Conservation (phyloP, 2,113 vertebrate species). For the Xenus cinereus region DNA sequence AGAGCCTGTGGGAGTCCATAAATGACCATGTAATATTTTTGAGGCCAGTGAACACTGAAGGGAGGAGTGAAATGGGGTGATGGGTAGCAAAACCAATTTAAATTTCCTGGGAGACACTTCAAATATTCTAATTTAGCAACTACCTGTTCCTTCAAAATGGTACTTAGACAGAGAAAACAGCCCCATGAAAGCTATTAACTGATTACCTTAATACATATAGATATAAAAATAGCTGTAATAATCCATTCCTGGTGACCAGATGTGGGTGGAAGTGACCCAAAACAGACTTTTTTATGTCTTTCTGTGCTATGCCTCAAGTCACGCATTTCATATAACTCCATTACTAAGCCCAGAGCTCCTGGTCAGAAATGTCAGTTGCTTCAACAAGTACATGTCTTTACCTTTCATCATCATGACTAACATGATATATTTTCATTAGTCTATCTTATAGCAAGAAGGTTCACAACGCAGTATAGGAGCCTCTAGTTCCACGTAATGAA, state of each 20-base stretch:
- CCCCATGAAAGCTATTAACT: slow-evolving; percentile 23
- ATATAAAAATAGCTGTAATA: slow-evolving; percentile 31
- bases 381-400: neutral
- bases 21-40: neutral
- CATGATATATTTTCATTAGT: neutral
- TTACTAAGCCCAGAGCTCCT: neutral
- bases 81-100: slow-evolving; percentile 13
- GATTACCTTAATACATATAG: slow-evolving; percentile 39
- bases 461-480: neutral
- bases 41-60: slow-evolving; percentile 2
- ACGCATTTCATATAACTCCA: neutral
- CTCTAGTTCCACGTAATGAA: neutral
- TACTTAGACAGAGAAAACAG: slow-evolving; percentile 41
- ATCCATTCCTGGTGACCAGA: neutral
- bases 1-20: neutral
- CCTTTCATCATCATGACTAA: neutral
- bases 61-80: neutral
- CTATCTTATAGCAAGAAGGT: neutral
- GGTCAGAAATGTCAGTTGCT: neutral
- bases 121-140: slow-evolving; percentile 42
- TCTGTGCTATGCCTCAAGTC: neutral
- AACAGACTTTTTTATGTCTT: neutral
- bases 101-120: slow-evolving; percentile 34
- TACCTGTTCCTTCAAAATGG: neutral
- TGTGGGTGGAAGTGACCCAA: neutral